These are phyloP conservation scores for Eriosoma lanigerum DNA, from an alignment of 1,140 invertebrate genomes.

Conservation along the genomic window DNA sequence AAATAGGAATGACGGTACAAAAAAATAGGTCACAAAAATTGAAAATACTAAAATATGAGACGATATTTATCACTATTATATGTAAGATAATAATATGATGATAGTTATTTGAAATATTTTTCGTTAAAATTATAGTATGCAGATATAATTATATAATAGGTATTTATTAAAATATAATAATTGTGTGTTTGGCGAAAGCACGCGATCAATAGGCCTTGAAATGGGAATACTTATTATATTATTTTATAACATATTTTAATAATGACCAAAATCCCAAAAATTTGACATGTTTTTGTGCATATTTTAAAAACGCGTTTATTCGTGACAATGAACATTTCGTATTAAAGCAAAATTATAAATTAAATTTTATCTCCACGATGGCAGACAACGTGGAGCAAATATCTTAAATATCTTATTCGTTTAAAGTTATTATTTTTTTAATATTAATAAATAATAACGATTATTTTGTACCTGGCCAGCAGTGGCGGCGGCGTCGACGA, in stretches of 20 bases:
- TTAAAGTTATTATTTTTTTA: conserved; percentile 24
- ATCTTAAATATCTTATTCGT: conserved; percentile 18
- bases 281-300: background rate
- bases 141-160: no score
- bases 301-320: conserved; percentile 12
- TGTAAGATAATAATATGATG: no score
- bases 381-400: background rate
- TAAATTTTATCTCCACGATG: background rate
- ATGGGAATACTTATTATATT: background rate
- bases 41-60: no score
- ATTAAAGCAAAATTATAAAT: background rate
- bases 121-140: background rate
- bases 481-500: background rate
- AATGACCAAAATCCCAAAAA: background rate
- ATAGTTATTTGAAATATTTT: background rate
- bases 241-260: background rate
- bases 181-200: background rate
- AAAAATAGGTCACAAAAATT: no score
- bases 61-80: no score
- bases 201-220: background rate
- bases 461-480: no score
- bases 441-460: conserved; percentile 1
- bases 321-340: background rate
- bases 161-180: background rate
- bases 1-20: no score